Evolutionary conservation across 2,113 vertebrate species (phyloP).

Genomic region (Cromileptes altivelis): DNA sequence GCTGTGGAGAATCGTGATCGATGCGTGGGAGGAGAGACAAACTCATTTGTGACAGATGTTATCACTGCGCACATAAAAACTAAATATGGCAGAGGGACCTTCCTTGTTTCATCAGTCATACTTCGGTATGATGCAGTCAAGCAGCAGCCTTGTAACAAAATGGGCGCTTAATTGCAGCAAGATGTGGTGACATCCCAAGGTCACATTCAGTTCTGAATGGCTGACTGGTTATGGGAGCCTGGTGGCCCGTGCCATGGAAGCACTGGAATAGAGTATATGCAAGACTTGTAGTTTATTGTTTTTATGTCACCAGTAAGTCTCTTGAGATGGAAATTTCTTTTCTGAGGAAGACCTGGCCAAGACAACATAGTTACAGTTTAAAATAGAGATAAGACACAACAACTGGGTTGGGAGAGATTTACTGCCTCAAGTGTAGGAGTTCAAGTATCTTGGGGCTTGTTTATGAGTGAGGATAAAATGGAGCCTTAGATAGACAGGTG

Average conservation of each 20-base stretch:
- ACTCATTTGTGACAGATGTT: conserved; percentile 19
- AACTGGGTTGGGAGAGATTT: too few species aligned
- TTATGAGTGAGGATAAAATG: too few species aligned
- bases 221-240: neutral
- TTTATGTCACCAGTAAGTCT: too few species aligned
- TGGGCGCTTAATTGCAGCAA: conserved; percentile 1
- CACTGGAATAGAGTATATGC: neutral
- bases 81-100: neutral
- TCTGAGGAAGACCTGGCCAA: too few species aligned
- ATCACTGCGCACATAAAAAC: conserved; percentile 8
- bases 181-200: neutral
- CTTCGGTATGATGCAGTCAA: neutral
- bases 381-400: too few species aligned
- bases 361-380: too few species aligned
- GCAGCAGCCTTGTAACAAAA: conserved; percentile 7
- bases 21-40: conserved; percentile 20
- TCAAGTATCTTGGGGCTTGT: too few species aligned
- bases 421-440: too few species aligned
- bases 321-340: too few species aligned
- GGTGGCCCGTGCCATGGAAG: neutral
- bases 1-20: conserved; percentile 4
- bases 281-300: neutral
- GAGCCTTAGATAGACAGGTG: too few species aligned
- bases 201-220: neutral
- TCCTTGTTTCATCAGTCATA: conserved; percentile 19